phyloP scores from a whole-genome alignment of 2,113 vertebrate species.

The Holacanthus passer region DNA sequence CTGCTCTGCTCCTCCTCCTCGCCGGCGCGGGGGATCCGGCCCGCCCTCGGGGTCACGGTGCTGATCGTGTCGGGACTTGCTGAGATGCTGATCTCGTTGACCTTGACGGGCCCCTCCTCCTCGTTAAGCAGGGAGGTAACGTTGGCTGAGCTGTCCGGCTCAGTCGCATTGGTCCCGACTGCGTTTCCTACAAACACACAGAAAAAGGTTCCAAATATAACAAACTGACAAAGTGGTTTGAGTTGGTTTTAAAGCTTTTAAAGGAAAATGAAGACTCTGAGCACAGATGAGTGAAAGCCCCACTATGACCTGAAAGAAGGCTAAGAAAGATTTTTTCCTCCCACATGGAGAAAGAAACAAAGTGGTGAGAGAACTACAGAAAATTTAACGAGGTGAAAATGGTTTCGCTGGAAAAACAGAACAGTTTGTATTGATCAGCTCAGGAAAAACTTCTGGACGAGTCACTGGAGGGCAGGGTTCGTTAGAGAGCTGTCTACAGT shows the following conservation, averaged over 20 bases:
- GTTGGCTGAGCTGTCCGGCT: conserved; percentile 62
- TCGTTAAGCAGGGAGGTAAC: conserved; percentile 69
- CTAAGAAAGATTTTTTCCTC: not conserved
- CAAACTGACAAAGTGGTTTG: not conserved
- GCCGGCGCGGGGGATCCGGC: conserved; percentile 68
- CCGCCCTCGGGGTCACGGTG: conserved; percentile 66
- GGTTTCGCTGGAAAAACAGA: not conserved
- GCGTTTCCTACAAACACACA: conserved; percentile 67
- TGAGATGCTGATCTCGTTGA: conserved; percentile 56
- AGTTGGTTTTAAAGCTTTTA: not conserved
- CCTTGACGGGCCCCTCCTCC: conserved; percentile 63
- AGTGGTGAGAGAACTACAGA: not conserved
- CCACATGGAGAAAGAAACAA: not conserved
- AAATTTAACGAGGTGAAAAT: conserved; percentile 41
- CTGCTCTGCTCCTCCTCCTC: conserved; percentile 87
- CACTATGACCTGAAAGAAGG: not conserved
- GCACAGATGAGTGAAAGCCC: not conserved
- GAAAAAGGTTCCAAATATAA: not conserved
- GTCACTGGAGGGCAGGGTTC: not conserved
- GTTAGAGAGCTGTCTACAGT: not conserved
- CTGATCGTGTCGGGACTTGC: conserved; percentile 42
- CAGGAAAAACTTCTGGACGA: not conserved
- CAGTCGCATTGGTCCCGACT: conserved; percentile 66
- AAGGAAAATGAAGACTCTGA: not conserved
- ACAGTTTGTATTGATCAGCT: conserved; percentile 34